Evolutionary conservation across 53 echinoderm and acorn worm genomes (phyloP).

Genomic region (Holothuria leucospilota): DNA sequence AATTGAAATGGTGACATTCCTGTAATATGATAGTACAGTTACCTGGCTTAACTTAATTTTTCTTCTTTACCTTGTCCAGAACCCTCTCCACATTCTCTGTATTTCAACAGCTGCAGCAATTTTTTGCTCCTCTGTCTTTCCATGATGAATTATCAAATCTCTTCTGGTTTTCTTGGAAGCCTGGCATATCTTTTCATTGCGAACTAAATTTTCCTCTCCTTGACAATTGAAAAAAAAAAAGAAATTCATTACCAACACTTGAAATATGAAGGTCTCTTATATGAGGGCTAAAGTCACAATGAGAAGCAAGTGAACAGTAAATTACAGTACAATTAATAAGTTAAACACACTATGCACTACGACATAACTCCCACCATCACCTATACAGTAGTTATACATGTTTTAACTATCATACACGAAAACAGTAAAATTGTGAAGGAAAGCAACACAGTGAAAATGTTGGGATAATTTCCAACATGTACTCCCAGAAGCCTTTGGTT

Average conservation of each 20-base stretch:
- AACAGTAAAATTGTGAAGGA: too few species aligned
- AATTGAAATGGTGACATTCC: too few species aligned
- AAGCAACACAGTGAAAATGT: too few species aligned
- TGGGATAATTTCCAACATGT: too few species aligned
- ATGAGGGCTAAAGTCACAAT: background rate
- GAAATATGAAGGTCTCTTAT: too few species aligned
- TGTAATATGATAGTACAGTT: too few species aligned
- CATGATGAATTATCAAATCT: conserved; percentile 69
- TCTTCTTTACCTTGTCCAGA: conserved; percentile 71
- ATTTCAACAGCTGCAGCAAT: conserved; percentile 89
- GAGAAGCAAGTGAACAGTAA: background rate
- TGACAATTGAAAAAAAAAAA: background rate
- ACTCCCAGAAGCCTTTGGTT: too few species aligned
- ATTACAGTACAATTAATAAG: too few species aligned
- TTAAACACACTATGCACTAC: background rate
- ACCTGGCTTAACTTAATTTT: too few species aligned
- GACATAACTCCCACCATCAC: too few species aligned
- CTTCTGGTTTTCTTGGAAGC: conserved; percentile 72
- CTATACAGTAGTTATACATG: too few species aligned
- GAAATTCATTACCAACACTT: background rate
- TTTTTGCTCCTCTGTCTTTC: conserved; percentile 55
- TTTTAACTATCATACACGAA: too few species aligned
- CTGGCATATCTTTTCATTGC: conserved; percentile 64
- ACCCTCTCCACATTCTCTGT: conserved; percentile 93
- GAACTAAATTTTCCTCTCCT: conserved; percentile 7